A percentile compares a stretch with the other conserved stretches of the same genome.
These are phyloP conservation scores for Phaethon lepturus DNA, from an alignment of 2,113 vertebrate species.

Conservation along the genomic window DNA sequence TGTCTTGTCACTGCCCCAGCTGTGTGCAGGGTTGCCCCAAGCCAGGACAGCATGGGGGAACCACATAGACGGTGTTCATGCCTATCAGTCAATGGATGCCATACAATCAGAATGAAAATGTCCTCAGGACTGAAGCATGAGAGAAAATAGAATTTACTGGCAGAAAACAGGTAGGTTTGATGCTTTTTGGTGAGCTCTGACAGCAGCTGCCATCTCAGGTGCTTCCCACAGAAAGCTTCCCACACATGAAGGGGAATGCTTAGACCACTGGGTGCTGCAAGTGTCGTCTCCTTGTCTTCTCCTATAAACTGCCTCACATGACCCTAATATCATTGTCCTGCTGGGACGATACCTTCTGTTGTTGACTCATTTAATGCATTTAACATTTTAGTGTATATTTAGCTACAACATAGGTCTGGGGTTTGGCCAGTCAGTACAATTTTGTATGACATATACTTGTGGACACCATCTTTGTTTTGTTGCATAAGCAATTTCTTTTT, in stretches of 20 bases:
- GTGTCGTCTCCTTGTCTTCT: too few relatives aligned
- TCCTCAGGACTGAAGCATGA: background rate
- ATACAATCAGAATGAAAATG: background rate
- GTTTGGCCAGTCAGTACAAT: background rate
- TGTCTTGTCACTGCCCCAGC: rapidly evolving
- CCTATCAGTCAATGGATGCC: background rate
- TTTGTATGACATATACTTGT: background rate
- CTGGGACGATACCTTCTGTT: too few relatives aligned
- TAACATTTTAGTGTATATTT: too few relatives aligned
- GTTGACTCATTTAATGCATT: too few relatives aligned
- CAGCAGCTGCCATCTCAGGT: background rate
- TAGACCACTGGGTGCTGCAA: background rate
- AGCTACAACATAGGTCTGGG: background rate
- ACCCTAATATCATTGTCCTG: too few relatives aligned
- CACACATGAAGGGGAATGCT: background rate
- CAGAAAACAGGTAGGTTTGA: background rate
- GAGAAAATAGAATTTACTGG: background rate
- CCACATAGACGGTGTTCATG: background rate
- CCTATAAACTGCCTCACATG: too few relatives aligned
- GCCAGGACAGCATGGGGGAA: background rate
- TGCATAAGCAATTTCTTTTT: background rate
- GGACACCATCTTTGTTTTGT: rapidly evolving
- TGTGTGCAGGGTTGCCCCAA: background rate
- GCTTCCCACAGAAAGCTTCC: background rate
- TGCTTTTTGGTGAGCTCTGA: background rate